Conservation (phyloP, 2,113 vertebrate species). For the Ptilorrhoa leucosticta region DNA sequence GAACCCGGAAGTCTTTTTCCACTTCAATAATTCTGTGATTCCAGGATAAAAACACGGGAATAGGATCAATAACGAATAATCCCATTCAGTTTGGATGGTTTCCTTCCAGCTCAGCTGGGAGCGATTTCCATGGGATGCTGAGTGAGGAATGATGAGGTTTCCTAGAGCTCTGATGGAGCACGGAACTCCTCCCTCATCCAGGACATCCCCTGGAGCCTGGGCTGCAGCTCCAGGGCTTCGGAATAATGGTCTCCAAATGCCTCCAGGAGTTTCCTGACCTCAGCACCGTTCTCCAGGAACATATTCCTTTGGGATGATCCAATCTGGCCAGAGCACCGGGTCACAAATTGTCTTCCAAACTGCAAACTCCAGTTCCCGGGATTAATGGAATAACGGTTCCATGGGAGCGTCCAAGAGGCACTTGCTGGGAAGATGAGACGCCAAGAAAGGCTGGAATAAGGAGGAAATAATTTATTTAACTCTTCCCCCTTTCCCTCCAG, state of each 20-base stretch:
- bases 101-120: not conserved
- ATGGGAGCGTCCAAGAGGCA: not conserved
- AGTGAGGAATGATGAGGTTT: not conserved
- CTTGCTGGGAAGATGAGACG: not conserved
- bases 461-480: not conserved
- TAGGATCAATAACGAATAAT: not conserved
- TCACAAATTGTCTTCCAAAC: not conserved
- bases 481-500: not conserved
- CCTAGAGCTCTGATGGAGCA: not conserved
- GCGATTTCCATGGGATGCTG: not conserved
- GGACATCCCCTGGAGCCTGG: not conserved
- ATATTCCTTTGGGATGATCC: not conserved
- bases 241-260: not conserved
- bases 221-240: not conserved
- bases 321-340: rapidly evolving
- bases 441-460: not conserved
- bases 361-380: not conserved
- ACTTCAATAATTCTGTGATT: not conserved
- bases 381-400: not conserved
- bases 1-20: not conserved
- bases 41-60: not conserved
- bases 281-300: not conserved
- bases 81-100: not conserved
- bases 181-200: not conserved
- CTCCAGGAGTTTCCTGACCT: not conserved